Conservation (phyloP, 2,113 vertebrate species). For the Rhizomys pruinosus region DNA sequence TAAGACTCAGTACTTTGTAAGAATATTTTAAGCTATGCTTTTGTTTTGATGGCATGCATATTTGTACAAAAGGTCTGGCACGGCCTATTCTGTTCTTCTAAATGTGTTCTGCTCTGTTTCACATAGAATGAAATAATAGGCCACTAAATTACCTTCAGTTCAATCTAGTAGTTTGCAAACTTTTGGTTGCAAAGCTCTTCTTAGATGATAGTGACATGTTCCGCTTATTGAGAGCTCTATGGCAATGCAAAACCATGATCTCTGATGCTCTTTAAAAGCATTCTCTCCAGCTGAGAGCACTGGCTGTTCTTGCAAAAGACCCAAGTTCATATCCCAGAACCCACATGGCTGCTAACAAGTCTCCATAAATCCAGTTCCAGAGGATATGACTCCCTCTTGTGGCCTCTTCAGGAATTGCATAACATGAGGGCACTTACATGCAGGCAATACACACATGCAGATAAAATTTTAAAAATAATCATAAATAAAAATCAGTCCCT, state of each 20-base stretch:
- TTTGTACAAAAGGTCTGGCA: neutral
- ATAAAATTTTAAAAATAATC: neutral
- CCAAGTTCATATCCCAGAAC: no score
- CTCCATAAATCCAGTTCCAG: no score
- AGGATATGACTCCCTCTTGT: no score
- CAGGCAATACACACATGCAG: no score
- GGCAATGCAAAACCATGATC: neutral
- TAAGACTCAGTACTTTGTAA: neutral
- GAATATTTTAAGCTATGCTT: neutral
- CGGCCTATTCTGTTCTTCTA: neutral
- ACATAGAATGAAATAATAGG: neutral
- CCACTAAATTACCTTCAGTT: constrained; percentile 18
- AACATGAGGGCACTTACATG: no score
- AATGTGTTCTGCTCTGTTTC: neutral
- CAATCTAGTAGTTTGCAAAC: neutral
- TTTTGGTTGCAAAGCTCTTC: neutral
- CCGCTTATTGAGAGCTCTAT: neutral
- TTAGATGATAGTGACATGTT: neutral
- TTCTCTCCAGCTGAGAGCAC: neutral
- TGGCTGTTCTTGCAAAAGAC: no score
- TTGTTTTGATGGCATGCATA: neutral
- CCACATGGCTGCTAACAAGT: no score
- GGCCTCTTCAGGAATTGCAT: no score
- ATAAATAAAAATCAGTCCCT: neutral
- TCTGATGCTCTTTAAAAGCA: neutral